phyloP scores from a whole-genome alignment of 2,888 invertebrate genomes.

The Siphlonurus alternatus region DNA sequence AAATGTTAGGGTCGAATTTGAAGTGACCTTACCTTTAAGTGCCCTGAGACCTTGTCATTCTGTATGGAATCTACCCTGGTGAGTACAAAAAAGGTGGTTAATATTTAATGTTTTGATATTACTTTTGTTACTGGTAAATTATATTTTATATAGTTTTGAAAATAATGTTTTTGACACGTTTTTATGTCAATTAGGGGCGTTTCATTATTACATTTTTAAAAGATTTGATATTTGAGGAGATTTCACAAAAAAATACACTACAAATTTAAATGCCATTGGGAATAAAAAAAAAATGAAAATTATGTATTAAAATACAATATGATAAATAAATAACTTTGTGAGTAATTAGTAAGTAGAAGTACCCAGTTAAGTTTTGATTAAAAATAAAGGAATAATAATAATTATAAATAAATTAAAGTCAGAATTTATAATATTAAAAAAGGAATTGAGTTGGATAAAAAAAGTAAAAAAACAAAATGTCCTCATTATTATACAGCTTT shows the following conservation, averaged over 20 bases:
- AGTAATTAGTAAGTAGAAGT: too few relatives aligned
- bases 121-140: not conserved
- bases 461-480: too few relatives aligned
- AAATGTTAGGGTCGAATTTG: slow-evolving; percentile 2
- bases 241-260: not conserved
- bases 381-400: too few relatives aligned
- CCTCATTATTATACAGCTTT: too few relatives aligned
- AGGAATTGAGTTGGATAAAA: too few relatives aligned
- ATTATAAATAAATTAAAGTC: too few relatives aligned
- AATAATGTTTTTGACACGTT: not conserved
- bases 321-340: too few relatives aligned
- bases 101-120: too few relatives aligned
- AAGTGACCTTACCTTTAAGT: not conserved
- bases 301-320: not conserved
- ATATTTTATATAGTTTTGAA: not conserved
- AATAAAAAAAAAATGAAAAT: not conserved
- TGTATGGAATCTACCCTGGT: not conserved
- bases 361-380: too few relatives aligned
- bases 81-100: too few relatives aligned
- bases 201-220: not conserved
- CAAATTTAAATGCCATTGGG: not conserved
- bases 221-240: not conserved
- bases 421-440: too few relatives aligned
- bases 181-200: not conserved
- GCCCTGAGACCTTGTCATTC: not conserved